phyloP scores from a whole-genome alignment of 2,888 invertebrate species.

The Drosophila antonietae region DNA sequence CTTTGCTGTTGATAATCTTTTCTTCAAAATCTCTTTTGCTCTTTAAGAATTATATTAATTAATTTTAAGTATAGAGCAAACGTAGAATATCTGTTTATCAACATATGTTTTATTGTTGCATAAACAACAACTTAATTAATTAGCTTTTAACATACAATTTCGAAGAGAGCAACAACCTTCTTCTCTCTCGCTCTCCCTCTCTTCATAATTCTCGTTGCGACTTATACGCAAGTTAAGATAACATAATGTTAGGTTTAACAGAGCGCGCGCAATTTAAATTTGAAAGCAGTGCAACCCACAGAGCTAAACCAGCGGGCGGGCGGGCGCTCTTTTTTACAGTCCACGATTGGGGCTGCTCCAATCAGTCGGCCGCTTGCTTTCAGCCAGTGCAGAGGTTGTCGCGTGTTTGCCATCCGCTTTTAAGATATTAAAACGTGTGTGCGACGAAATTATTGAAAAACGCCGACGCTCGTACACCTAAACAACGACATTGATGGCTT shows the following conservation, averaged over 20 bases:
- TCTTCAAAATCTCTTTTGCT: not conserved
- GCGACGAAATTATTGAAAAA: constrained; percentile 38
- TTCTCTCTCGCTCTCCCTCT: constrained; percentile 3
- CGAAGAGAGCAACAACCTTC: constrained; percentile 22
- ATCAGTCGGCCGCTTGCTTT: constrained; percentile 67
- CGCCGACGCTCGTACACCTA: constrained; percentile 47
- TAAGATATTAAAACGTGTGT: constrained; percentile 64
- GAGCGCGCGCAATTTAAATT: constrained; percentile 51
- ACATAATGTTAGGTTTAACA: constrained; percentile 27
- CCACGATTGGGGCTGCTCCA: constrained; percentile 35
- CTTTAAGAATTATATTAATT: not conserved
- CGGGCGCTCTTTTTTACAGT: constrained; percentile 16
- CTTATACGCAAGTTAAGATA: constrained; percentile 31
- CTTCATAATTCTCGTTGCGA: constrained; percentile 15
- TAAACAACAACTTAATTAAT: constrained; percentile 24
- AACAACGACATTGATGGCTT: constrained; percentile 57
- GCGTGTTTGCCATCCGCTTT: constrained; percentile 51
- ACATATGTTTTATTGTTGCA: constrained; percentile 7
- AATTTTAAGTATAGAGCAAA: not conserved
- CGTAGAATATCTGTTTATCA: not conserved
- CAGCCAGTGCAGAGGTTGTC: constrained; percentile 60
- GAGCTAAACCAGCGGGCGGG: not conserved
- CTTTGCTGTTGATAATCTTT: not conserved
- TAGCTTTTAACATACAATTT: constrained; percentile 8
- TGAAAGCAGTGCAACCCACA: constrained; percentile 23